Percentiles rank a stretch among this genome's conserved stretches.
These are phyloP conservation scores for Berghia stephanieae DNA, from an alignment of 1,140 invertebrate genomes.

Conservation along the genomic window DNA sequence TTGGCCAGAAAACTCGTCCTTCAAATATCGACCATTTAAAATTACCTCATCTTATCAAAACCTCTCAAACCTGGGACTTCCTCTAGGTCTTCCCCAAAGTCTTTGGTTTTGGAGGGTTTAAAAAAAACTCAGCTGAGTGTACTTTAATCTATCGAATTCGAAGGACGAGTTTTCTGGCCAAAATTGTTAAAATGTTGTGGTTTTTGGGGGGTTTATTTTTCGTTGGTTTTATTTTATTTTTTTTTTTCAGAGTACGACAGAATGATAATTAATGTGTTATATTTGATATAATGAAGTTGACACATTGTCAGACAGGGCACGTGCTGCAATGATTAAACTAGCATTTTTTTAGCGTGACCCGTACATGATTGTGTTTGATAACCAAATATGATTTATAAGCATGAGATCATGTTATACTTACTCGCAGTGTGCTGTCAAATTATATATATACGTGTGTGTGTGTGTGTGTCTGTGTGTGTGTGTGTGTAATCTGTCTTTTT, in stretches of 20 bases:
- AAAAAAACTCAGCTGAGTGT: too few relatives aligned
- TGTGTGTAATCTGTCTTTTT: too few relatives aligned
- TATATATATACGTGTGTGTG: background rate
- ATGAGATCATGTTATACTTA: too few relatives aligned
- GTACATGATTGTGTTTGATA: background rate
- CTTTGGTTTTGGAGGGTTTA: too few relatives aligned
- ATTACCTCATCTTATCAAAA: background rate
- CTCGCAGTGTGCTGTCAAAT: background rate
- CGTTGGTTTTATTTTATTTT: too few relatives aligned
- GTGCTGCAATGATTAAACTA: background rate
- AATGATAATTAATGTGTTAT: too few relatives aligned
- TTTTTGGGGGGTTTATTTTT: too few relatives aligned
- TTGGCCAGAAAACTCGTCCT: background rate
- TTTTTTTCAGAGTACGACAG: too few relatives aligned
- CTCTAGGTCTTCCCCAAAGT: background rate
- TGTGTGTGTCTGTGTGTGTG: constrained; percentile 16
- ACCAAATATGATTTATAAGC: background rate
- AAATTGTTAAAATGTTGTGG: too few relatives aligned
- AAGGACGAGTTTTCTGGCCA: too few relatives aligned
- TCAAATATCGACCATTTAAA: background rate
- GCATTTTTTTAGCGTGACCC: background rate
- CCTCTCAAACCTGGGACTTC: background rate
- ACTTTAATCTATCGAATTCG: too few relatives aligned
- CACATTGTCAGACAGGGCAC: background rate
- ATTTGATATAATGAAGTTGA: constrained; percentile 8